Conservation (phyloP, 2,797 vertebrate species). For the Arctocebus calabarensis region DNA sequence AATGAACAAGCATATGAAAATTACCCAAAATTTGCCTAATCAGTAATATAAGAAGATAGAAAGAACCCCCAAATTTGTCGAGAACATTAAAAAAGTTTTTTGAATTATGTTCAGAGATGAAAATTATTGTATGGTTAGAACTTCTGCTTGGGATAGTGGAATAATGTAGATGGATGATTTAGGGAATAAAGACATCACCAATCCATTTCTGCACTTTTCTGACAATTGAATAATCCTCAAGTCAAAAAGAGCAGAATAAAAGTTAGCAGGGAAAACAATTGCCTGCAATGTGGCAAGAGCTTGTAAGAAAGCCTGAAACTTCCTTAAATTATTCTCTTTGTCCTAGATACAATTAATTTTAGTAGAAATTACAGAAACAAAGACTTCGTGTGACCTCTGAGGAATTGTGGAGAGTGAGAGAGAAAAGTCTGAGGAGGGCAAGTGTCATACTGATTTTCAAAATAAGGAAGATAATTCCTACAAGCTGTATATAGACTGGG, state of each 20-base stretch:
- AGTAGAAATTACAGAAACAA: background rate
- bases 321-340: background rate
- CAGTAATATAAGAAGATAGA: background rate
- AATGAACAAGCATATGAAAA: background rate
- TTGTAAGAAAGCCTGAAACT: background rate
- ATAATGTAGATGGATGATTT: background rate
- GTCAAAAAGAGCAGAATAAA: background rate
- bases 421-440: background rate
- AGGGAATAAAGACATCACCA: too few species aligned
- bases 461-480: background rate
- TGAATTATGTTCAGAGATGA: background rate
- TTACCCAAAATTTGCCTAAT: background rate
- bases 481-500: background rate
- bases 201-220: background rate
- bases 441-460: background rate
- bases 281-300: background rate
- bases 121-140: too few species aligned
- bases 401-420: background rate
- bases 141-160: background rate
- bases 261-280: background rate
- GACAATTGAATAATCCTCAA: too few species aligned
- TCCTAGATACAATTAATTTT: background rate
- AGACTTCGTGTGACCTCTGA: background rate
- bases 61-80: background rate
- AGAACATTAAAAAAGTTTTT: background rate